These are phyloP conservation scores for Synanthedon formicaeformis DNA, from an alignment of 2,888 invertebrate genomes.

Conservation along the genomic window DNA sequence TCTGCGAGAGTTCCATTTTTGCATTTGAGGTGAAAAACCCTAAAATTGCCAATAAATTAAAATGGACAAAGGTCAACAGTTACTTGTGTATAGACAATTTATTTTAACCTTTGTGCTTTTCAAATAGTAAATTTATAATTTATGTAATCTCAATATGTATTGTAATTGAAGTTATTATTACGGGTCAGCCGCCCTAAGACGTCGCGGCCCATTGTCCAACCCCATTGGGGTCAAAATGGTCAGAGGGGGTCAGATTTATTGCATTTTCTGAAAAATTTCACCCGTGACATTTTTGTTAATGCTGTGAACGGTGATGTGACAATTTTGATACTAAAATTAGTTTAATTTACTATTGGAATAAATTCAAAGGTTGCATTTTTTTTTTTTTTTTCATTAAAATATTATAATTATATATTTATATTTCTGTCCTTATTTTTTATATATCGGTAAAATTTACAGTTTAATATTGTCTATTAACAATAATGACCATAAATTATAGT, in stretches of 20 bases:
- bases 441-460: too few species aligned
- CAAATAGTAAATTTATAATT: slow-evolving; percentile 46
- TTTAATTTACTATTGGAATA: not conserved
- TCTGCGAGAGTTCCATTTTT: not conserved
- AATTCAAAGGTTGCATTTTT: too few species aligned
- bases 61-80: slow-evolving; percentile 2
- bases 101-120: slow-evolving; percentile 10
- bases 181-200: slow-evolving; percentile 58
- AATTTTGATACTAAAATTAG: not conserved
- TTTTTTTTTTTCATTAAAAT: too few species aligned
- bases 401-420: too few species aligned
- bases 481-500: too few species aligned
- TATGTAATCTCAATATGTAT: slow-evolving; percentile 59
- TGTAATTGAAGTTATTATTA: slow-evolving; percentile 59
- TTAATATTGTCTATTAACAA: too few species aligned
- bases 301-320: slow-evolving; percentile 8
- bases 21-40: too few species aligned
- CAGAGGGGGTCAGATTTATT: slow-evolving; percentile 57
- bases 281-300: slow-evolving; percentile 38
- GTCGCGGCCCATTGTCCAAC: slow-evolving; percentile 34
- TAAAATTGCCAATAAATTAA: not conserved
- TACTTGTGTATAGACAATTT: slow-evolving; percentile 18
- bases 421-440: too few species aligned
- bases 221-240: slow-evolving; percentile 57
- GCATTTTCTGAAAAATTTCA: slow-evolving; percentile 43